These are phyloP conservation scores for Platichthys flesus DNA, from an alignment of 2,113 vertebrate species.

Conservation along the genomic window DNA sequence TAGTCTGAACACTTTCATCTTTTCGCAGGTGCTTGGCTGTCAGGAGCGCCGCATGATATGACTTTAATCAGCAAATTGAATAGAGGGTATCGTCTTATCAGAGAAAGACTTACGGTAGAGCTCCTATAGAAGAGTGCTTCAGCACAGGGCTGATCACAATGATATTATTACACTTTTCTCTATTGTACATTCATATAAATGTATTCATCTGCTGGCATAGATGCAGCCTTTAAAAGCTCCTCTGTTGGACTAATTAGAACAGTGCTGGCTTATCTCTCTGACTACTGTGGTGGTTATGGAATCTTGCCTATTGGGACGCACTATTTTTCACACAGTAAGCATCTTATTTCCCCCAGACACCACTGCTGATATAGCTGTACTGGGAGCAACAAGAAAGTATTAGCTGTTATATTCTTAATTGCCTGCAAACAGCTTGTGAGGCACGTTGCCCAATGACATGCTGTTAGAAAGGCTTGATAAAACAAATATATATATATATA, in stretches of 20 bases:
- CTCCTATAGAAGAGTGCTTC: slow-evolving; percentile 32
- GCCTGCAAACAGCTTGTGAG: slow-evolving; percentile 60
- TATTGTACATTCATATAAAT: slow-evolving; percentile 60
- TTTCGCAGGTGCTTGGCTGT: slow-evolving; percentile 56
- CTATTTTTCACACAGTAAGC: slow-evolving; percentile 70
- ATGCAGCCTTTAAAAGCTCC: slow-evolving; percentile 60
- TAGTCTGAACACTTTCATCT: slow-evolving; percentile 54
- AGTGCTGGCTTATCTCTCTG: slow-evolving; percentile 57
- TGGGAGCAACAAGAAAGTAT: slow-evolving; percentile 56
- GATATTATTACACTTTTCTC: slow-evolving; percentile 45
- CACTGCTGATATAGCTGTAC: slow-evolving; percentile 61
- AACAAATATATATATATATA: not conserved
- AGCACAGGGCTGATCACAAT: slow-evolving; percentile 54
- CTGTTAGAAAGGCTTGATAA: slow-evolving; percentile 26
- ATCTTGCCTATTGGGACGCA: slow-evolving; percentile 63
- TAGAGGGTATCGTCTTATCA: slow-evolving; percentile 65
- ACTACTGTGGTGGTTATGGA: slow-evolving; percentile 67
- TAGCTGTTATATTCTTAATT: slow-evolving; percentile 66
- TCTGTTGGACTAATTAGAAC: slow-evolving; percentile 71
- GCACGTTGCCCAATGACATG: slow-evolving; percentile 50
- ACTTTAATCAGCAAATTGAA: slow-evolving; percentile 76
- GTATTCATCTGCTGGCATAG: slow-evolving; percentile 64
- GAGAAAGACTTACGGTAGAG: slow-evolving; percentile 38
- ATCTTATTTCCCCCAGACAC: slow-evolving; percentile 70
- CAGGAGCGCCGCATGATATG: slow-evolving; percentile 59